A percentile compares a stretch with the other conserved stretches of the same genome.
These are phyloP conservation scores for Drosophila persimilis DNA, from an alignment of 1,140 invertebrate species.

Conservation along the genomic window DNA sequence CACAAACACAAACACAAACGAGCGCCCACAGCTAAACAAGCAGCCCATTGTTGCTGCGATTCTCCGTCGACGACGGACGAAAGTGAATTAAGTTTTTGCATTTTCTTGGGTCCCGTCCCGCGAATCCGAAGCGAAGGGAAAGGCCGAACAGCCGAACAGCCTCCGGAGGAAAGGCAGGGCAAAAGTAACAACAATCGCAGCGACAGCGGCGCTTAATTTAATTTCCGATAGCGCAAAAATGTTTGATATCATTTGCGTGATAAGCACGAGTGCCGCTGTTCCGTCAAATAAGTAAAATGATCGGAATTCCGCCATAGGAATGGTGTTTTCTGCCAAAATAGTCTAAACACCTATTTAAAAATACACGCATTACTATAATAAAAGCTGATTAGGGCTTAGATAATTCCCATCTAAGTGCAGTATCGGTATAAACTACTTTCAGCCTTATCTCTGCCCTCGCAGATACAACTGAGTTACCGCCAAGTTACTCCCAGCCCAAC, in stretches of 20 bases:
- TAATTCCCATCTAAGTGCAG: no score
- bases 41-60: conserved; percentile 26
- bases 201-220: conserved; percentile 40
- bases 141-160: conserved; percentile 46
- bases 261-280: conserved; percentile 16
- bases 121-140: conserved; percentile 26
- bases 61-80: conserved; percentile 53
- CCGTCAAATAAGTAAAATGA: no score
- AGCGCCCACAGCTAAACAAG: conserved; percentile 52
- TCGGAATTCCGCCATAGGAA: no score
- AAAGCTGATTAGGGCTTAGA: no score
- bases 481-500: no score
- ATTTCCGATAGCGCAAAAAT: conserved; percentile 59
- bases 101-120: conserved; percentile 52
- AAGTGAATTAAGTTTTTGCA: conserved; percentile 71
- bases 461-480: background rate
- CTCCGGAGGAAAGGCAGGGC: conserved; percentile 28
- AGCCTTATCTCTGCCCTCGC: conserved; percentile 17
- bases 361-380: no score
- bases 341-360: no score
- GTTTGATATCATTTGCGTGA: conserved; percentile 44
- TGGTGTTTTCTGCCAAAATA: no score
- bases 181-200: conserved; percentile 34
- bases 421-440: conserved; percentile 1
- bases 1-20: conserved; percentile 39